phyloP scores from a whole-genome alignment of 2,113 vertebrate species.

The Atlantisia rogersi region DNA sequence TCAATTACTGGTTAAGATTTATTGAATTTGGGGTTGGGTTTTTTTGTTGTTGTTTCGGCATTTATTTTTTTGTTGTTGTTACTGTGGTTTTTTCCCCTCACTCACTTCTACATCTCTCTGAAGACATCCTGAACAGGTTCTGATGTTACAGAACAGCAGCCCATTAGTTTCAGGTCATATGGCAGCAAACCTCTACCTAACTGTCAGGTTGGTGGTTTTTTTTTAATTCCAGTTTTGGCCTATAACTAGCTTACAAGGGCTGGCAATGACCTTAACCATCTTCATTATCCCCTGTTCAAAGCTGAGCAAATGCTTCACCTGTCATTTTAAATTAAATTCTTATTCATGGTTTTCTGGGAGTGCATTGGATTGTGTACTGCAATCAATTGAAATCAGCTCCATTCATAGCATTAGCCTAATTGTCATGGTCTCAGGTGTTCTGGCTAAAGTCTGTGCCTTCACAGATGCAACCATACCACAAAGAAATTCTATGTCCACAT shows the following conservation, averaged over 20 bases:
- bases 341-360: neutral
- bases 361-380: neutral
- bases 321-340: neutral
- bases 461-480: neutral
- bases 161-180: neutral
- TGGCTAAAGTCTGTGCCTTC: neutral
- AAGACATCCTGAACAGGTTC: neutral
- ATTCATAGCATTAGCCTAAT: neutral
- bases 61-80: too few species aligned
- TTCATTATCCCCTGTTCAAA: neutral
- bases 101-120: neutral
- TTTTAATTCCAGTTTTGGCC: neutral
- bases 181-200: neutral
- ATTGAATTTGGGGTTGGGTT: neutral
- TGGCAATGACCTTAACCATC: neutral
- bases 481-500: neutral
- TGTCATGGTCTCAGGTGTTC: neutral
- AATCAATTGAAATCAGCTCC: slow-evolving; percentile 6
- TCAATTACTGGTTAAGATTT: neutral
- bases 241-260: neutral
- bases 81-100: neutral
- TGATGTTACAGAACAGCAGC: neutral
- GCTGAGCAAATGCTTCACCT: neutral
- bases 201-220: too few species aligned
- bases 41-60: neutral